Conservation (phyloP, 2,888 invertebrate genomes). For the Mimumesa dahlbomi region DNA sequence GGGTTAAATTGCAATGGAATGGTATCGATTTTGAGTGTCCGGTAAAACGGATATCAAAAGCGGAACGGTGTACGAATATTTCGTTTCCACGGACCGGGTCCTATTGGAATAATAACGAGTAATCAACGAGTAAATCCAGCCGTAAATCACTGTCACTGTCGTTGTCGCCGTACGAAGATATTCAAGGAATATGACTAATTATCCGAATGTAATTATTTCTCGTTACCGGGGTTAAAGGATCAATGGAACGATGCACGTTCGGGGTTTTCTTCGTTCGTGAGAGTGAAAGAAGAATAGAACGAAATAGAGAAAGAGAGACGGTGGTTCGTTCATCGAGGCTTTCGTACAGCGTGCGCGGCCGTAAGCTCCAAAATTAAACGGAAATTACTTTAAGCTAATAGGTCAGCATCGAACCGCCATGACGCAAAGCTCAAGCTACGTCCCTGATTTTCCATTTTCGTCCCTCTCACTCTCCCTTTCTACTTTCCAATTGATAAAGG, state of each 20-base stretch:
- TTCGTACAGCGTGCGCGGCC: conserved; percentile 10
- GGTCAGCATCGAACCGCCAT: conserved; percentile 53
- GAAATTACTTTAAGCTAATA: conserved; percentile 68
- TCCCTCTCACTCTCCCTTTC: conserved; percentile 1
- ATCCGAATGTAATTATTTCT: conserved; percentile 54
- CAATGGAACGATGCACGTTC: conserved; percentile 52
- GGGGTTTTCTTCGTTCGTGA: background rate
- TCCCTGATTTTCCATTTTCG: conserved; percentile 43
- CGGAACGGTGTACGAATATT: no score
- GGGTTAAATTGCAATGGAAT: background rate
- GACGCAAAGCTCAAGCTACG: conserved; percentile 31
- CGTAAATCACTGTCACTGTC: no score
- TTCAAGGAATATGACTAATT: conserved; percentile 52
- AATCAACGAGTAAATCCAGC: no score
- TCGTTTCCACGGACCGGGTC: no score
- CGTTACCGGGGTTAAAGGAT: conserved; percentile 54
- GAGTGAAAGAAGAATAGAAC: conserved; percentile 4
- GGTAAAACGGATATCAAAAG: no score
- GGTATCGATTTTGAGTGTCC: no score
- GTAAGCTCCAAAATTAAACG: conserved; percentile 64
- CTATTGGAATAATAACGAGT: no score
- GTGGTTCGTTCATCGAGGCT: conserved; percentile 30
- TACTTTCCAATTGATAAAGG: background rate
- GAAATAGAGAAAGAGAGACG: background rate
- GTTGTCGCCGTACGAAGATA: no score